Evolutionary conservation across 1,140 invertebrate species (phyloP).

Genomic region (Brachionus rotundiformis): DNA sequence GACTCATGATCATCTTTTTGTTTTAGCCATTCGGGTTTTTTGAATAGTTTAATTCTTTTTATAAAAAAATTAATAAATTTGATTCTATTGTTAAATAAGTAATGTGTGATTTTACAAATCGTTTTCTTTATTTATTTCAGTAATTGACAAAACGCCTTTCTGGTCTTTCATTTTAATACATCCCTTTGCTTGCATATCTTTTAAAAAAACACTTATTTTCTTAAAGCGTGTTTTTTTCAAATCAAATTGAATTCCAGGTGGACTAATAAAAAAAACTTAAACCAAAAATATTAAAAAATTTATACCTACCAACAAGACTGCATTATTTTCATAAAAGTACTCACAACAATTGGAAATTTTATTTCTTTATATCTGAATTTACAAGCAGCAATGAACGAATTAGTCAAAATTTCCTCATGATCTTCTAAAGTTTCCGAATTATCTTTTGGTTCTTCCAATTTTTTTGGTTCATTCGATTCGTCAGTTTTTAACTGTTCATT

Average conservation of each 20-base stretch:
- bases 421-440: background rate
- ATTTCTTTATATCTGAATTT: conserved; percentile 51
- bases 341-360: conserved; percentile 37
- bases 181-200: conserved; percentile 38
- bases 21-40: conserved; percentile 50
- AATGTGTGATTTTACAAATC: conserved; percentile 28
- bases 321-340: conserved; percentile 51
- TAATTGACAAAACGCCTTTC: conserved; percentile 49
- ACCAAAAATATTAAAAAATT: background rate
- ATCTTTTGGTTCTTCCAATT: background rate
- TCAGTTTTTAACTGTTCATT: background rate
- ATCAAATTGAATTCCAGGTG: conserved; percentile 31
- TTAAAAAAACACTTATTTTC: conserved; percentile 49
- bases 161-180: conserved; percentile 47
- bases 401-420: conserved; percentile 37
- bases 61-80: background rate
- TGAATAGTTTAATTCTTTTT: conserved; percentile 24
- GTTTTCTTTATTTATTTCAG: conserved; percentile 46
- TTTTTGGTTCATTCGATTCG: background rate
- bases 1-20: conserved; percentile 35
- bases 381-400: background rate
- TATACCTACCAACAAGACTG: conserved; percentile 32
- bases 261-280: background rate
- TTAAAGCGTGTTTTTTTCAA: conserved; percentile 47
- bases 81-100: background rate